phyloP scores from a whole-genome alignment of 2,797 vertebrate genomes.

The Galago senegalensis region DNA sequence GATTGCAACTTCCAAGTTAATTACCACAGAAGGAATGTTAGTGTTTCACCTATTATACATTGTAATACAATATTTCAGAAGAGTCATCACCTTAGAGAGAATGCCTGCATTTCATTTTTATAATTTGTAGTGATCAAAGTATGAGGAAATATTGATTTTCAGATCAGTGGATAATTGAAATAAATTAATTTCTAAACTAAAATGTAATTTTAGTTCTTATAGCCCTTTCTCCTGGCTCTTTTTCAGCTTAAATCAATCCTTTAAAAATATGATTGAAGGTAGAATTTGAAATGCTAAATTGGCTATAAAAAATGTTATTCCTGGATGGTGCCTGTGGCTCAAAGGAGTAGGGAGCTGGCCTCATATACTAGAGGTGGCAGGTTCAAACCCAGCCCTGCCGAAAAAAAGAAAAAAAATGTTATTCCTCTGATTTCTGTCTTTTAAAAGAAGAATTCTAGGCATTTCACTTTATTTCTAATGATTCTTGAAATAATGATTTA shows the following conservation, averaged over 20 bases:
- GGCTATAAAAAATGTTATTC: not conserved
- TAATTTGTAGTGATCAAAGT: conserved; percentile 54
- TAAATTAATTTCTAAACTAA: conserved; percentile 55
- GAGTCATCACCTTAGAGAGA: conserved; percentile 52
- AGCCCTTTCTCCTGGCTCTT: not conserved
- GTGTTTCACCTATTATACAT: conserved; percentile 47
- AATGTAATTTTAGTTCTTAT: conserved; percentile 24
- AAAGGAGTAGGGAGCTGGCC: too few relatives aligned
- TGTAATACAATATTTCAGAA: conserved; percentile 63
- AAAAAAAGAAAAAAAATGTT: too few relatives aligned
- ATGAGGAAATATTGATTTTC: conserved; percentile 56
- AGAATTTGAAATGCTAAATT: conserved; percentile 22
- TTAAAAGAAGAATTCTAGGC: not conserved
- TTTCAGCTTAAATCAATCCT: conserved; percentile 15
- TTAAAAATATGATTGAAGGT: not conserved
- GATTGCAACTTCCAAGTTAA: conserved; percentile 36
- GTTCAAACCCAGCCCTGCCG: too few relatives aligned
- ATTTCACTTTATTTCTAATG: conserved; percentile 1
- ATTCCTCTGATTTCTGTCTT: not conserved
- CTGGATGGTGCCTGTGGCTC: too few relatives aligned
- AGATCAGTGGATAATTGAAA: conserved; percentile 1
- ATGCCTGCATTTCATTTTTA: conserved; percentile 2
- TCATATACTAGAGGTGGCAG: too few relatives aligned
- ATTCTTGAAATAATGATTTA: not conserved
- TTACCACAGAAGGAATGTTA: conserved; percentile 25